These are phyloP conservation scores for Yasuhikotakia modesta DNA, from an alignment of 2,797 vertebrate species.

Conservation along the genomic window DNA sequence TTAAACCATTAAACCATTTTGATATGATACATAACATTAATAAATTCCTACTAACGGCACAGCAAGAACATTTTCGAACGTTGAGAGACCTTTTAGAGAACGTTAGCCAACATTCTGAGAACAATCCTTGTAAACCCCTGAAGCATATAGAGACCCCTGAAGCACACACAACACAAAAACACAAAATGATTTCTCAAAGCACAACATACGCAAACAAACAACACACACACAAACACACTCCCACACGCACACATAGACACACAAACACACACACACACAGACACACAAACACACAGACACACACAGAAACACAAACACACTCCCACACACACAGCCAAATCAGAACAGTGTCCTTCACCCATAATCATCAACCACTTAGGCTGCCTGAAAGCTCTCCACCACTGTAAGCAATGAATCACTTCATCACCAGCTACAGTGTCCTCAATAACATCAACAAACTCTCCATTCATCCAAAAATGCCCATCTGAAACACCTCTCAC, in stretches of 20 bases:
- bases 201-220: too few species aligned
- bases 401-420: slow-evolving; percentile 18
- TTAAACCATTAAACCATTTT: too few species aligned
- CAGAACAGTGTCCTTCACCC: slow-evolving; percentile 37
- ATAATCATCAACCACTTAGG: slow-evolving; percentile 47
- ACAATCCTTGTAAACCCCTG: too few species aligned
- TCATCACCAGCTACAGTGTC: slow-evolving; percentile 13
- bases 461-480: neutral
- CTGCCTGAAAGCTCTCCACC: slow-evolving; percentile 28
- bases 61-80: too few species aligned
- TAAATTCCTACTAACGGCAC: too few species aligned
- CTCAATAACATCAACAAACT: neutral
- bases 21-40: too few species aligned
- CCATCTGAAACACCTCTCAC: neutral
- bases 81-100: too few species aligned
- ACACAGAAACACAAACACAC: slow-evolving; percentile 30
- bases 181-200: neutral
- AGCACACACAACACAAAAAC: slow-evolving; percentile 33
- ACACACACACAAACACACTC: slow-evolving; percentile 31
- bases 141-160: neutral
- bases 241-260: slow-evolving; percentile 32
- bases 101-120: too few species aligned
- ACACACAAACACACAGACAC: neutral
- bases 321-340: slow-evolving; percentile 51
- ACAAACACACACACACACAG: neutral